Base-by-base conservation (phyloP, 1,140 invertebrate genomes). In the Bombus waltoni region DNA sequence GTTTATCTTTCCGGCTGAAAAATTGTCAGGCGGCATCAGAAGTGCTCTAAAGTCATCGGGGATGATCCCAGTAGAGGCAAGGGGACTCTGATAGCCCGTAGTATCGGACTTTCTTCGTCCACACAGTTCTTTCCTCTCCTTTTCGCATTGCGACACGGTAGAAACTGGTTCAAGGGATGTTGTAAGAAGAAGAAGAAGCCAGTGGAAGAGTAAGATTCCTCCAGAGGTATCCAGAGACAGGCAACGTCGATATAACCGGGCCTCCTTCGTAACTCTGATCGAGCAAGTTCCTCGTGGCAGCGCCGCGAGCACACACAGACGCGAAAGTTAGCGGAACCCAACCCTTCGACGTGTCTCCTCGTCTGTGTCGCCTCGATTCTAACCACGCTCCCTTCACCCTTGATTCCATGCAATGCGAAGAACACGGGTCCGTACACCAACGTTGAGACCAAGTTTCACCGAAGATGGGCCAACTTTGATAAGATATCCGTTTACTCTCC, bases 401-500 rank as follows among this genome's bases (percentile, higher is more conserved):
- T 65, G 15, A 40, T 59, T 70, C 84, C 53, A 25, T 44, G 40
- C 47, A 75, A 81, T 82, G 79, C 73, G 59, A 75, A 44, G 71
- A 81, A 82, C 84, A 81, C 70, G 35, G 25, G 44, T 53, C n/a
- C 74, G 42, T 76, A 47, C 73, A 83, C 68, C 66, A 32, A 78
- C 62, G 32, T 15, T 35, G 40, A 32, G 65, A 77, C 66, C 71
- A 94, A 94, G 90, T 94, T 94, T 92, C 87, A 53, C n/a, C 90
- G 92, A 92, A 93, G 93, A 94, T 94, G 91, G 91, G 89, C 92
- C 92, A 94, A 94, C 92, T 94, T 94, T 94, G 93, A 94, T 94
- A 94, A 94, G 94, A 94, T 94, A 94, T 92, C 92, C 91, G 92
- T 93, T 94, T 94, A 93, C 92, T 90, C 93, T 93, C 88, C 84